These are phyloP conservation scores for Chaetura pelagica DNA, from an alignment of 2,113 vertebrate species.

Conservation along the genomic window DNA sequence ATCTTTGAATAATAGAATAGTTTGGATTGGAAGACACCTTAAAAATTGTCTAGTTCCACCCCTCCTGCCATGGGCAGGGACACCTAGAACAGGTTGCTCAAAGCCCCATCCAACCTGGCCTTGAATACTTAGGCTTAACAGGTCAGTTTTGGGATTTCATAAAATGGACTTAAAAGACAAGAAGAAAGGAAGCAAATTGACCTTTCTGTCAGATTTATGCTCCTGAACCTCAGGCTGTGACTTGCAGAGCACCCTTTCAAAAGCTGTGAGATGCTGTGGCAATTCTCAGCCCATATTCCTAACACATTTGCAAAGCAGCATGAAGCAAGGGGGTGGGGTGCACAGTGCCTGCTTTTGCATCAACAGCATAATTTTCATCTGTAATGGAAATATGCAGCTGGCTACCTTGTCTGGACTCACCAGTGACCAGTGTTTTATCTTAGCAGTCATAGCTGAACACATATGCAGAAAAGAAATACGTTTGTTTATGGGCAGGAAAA, in stretches of 20 bases:
- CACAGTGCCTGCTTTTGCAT: neutral
- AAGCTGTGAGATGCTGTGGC: neutral
- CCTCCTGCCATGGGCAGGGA: too few relatives aligned
- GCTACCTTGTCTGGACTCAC: neutral
- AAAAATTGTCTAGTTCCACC: too few relatives aligned
- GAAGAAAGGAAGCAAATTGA: neutral
- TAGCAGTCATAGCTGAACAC: neutral
- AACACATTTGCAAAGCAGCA: neutral
- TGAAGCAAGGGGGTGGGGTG: neutral
- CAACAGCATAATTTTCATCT: neutral
- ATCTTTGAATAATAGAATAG: neutral
- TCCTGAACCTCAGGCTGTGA: neutral
- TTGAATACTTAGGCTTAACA: neutral
- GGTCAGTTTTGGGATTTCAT: neutral
- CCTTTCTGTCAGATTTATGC: neutral
- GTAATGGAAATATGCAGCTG: neutral
- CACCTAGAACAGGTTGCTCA: too few relatives aligned
- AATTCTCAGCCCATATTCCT: neutral
- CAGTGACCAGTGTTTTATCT: neutral
- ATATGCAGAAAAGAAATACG: neutral
- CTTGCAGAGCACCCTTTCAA: neutral
- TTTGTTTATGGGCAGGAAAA: slow-evolving; percentile 23
- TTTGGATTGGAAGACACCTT: too few relatives aligned
- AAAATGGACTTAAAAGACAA: neutral
- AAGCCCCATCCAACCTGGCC: too few relatives aligned